phyloP scores from a whole-genome alignment of 2,797 vertebrate species.

The Lagodon rhomboides region DNA sequence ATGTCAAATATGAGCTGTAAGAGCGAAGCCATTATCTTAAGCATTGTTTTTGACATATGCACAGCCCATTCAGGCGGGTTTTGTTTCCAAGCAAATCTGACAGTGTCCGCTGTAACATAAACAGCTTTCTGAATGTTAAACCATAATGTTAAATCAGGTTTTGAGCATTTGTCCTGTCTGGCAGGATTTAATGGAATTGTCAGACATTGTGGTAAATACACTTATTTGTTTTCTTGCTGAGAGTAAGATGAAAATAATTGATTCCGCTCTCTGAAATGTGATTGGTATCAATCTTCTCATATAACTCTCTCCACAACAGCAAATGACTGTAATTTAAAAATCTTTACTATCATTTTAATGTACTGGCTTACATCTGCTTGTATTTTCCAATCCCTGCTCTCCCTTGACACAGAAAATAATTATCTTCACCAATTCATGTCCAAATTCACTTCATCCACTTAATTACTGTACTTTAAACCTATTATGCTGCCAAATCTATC shows the following conservation, averaged over 20 bases:
- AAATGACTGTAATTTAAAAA: not conserved
- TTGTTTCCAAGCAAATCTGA: not conserved
- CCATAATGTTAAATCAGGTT: constrained; percentile 8
- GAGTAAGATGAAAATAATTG: not conserved
- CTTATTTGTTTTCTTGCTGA: not conserved
- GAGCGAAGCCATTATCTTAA: not conserved
- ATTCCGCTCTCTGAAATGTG: not conserved
- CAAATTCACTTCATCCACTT: not conserved
- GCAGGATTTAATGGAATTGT: not conserved
- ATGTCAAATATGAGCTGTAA: constrained; percentile 6
- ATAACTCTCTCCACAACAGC: not conserved
- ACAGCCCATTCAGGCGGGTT: not conserved
- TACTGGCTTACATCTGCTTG: not conserved
- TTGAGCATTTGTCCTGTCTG: not conserved
- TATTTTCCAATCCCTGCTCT: not conserved
- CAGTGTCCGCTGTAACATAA: not conserved
- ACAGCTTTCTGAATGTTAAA: constrained; percentile 7
- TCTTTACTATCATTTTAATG: not conserved
- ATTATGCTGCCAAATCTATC: not conserved
- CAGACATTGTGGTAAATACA: not conserved
- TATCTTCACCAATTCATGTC: not conserved
- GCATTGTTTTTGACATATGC: not conserved
- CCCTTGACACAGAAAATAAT: not conserved
- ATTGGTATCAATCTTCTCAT: not conserved
- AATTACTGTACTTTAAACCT: too few relatives aligned